A percentile compares a stretch with the other conserved stretches of the same genome.
Evolutionary conservation across 2,888 invertebrate genomes (phyloP).

Genomic region (Xestia xanthographa): DNA sequence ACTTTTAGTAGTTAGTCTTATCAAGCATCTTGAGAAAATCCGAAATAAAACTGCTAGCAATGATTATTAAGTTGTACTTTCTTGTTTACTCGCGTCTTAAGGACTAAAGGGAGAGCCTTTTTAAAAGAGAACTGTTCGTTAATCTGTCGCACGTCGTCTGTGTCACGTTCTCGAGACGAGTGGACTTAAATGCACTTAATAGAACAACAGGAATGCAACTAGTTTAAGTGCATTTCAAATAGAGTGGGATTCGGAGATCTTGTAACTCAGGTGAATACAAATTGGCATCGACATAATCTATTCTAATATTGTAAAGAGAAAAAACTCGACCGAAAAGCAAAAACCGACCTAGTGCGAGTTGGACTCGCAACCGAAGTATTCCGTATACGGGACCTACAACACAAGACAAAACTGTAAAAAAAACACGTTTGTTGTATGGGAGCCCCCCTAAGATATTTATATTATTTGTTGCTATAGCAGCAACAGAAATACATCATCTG

Average conservation of each 20-base stretch:
- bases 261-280: neutral
- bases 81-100: conserved; percentile 8
- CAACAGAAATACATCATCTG: too few species aligned
- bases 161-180: conserved; percentile 47
- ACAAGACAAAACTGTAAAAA: too few species aligned
- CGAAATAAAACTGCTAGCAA: neutral
- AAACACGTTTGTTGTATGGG: too few species aligned
- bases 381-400: too few species aligned
- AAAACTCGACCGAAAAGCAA: neutral
- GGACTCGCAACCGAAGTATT: too few species aligned
- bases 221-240: conserved; percentile 38
- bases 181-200: conserved; percentile 51
- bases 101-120: conserved; percentile 22
- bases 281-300: neutral
- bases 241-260: conserved; percentile 3
- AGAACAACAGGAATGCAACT: conserved; percentile 48
- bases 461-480: too few species aligned
- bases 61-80: neutral
- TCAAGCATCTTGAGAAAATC: neutral
- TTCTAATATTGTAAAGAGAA: neutral
- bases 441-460: too few species aligned
- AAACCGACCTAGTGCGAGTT: too few species aligned
- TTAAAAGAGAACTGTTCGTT: conserved; percentile 36
- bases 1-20: neutral
- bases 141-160: conserved; percentile 43